phyloP scores from a whole-genome alignment of 2,888 invertebrate species.

The Cephonodes hylas region DNA sequence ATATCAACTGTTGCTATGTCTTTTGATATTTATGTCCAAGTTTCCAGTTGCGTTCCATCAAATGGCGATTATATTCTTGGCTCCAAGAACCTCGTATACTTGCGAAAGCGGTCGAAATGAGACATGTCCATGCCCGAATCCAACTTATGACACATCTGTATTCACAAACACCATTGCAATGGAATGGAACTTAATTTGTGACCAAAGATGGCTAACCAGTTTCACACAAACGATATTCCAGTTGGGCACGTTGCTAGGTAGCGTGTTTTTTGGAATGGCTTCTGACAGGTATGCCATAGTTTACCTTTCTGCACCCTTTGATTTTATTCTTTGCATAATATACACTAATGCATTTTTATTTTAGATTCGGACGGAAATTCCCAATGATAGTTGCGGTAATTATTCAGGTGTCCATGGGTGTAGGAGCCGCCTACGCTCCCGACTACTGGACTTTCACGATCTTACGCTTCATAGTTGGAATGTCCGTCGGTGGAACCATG shows the following conservation, averaged over 20 bases:
- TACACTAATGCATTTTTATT: constrained; percentile 32
- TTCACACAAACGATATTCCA: constrained; percentile 88
- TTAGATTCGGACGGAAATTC: constrained; percentile 87
- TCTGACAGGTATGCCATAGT: constrained; percentile 83
- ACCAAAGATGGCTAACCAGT: constrained; percentile 82
- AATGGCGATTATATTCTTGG: constrained; percentile 76
- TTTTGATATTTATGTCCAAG: constrained; percentile 65
- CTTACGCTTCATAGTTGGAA: constrained; percentile 85
- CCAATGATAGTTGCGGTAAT: constrained; percentile 87
- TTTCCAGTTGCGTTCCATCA: constrained; percentile 77
- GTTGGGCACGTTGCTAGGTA: constrained; percentile 87
- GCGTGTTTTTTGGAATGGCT: constrained; percentile 86
- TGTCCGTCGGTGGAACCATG: constrained; percentile 92
- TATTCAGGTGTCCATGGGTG: constrained; percentile 85
- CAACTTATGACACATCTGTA: constrained; percentile 82
- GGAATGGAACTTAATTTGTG: constrained; percentile 89
- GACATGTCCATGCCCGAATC: constrained; percentile 80
- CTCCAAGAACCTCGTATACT: constrained; percentile 57
- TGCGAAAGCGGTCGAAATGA: constrained; percentile 48
- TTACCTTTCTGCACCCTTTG: not conserved
- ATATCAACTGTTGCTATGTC: constrained; percentile 72
- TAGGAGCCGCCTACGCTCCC: constrained; percentile 84
- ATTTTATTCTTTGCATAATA: not conserved
- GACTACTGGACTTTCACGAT: constrained; percentile 83
- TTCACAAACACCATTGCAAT: constrained; percentile 87